Evolutionary conservation across 2,113 vertebrate genomes (phyloP), one percentile per base, ranked within the genome.

Genomic region (Columba livia): DNA sequence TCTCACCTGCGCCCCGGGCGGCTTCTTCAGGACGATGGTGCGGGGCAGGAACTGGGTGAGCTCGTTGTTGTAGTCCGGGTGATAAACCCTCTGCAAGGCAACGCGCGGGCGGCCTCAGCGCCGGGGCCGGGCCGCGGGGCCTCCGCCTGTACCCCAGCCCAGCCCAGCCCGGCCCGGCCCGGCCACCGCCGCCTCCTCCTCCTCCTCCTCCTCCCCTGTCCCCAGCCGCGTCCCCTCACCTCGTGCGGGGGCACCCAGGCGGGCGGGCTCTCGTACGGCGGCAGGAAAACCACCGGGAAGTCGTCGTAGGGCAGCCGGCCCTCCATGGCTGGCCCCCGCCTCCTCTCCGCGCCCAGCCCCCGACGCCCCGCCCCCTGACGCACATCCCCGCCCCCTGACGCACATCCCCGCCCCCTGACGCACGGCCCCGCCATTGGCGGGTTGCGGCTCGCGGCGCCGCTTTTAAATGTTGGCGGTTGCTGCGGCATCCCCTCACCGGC

Each of bases 51-150:
- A 99, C 97, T 99, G 99, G 9, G 98, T 99, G 94, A 99, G 98
- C 96, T 99, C 99, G 78, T 99, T 99, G 98, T 99, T 99, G 98
- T 99, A 99, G 95, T 99, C 99, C 11, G 99, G 98, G 91, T 99
- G 99, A 72, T 98, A 99, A n/a, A 99, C 93, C 57, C 99, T 98
- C 99, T 99, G 96, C 57, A 92, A 95, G 24, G 96, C 71, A 95
- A 66, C 4, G 75, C 44, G 66, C 15, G 77, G 5, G 20, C n/a
- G 25, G 26, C 24, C 73, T 85, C 60, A 80, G 19, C 75, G 16
- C 7, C 29, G 21, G 40, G 7, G 56, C 85, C 51, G 38, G 13
- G 24, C 36, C 24, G 61, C 14, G 9, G 16, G 12, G 36, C 51
- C 48, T 47, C 44, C 9, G 17, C 9, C n/a, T 4, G 4, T 25